Evolutionary conservation across 2,888 invertebrate species (phyloP), one percentile per base, ranked within the genome.

Genomic region (Amphipoea lucens): DNA sequence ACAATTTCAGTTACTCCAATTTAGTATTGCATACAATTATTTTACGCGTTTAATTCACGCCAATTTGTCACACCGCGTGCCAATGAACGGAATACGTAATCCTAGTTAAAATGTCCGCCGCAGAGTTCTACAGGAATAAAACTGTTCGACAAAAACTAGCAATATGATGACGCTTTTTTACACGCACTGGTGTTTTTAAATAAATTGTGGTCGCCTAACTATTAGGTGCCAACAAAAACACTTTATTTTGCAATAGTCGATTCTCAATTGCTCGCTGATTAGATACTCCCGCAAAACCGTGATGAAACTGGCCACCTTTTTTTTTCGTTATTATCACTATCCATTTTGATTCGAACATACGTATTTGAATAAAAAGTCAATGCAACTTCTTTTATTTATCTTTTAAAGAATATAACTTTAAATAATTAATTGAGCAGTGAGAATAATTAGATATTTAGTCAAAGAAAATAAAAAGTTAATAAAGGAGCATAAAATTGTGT

Each of bases 261-360:
- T 72, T 63, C 70, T 80, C 76, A 74, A 81, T 88, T 81, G 88
- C 65, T 63, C 17, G 74, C 74, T 82, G 81, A 87, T 87, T 87
- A n/a, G n/a, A 4, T n/a, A 79, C 79, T 89, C 78, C 71, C 68
- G 75, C 63, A 71, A 83, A 86, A 79, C 48, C 48, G 74, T 79
- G 78, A 73, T 82, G 67, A 74, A 79, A 79, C 72, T 66, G 23
- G 42, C 42, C 42, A 60, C 67, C 80, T 75, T 20, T 36, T 65
- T 66, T 72, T 60, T 1, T 4, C 48, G 36, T n/a, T n/a, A 66
- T 81, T 79, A 57, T 78, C 63, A 65, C 63, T 73, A 36, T 51
- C 23, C 57, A 76, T 69, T 82, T 67, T 75, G 11, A 62, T 75
- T 63, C 51, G 5, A 70, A 78, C 73, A 73, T 74, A 60, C 11